These are phyloP conservation scores for Pantherophis alleghaniensis DNA, from an alignment of 2,797 vertebrate genomes.

Conservation along the genomic window DNA sequence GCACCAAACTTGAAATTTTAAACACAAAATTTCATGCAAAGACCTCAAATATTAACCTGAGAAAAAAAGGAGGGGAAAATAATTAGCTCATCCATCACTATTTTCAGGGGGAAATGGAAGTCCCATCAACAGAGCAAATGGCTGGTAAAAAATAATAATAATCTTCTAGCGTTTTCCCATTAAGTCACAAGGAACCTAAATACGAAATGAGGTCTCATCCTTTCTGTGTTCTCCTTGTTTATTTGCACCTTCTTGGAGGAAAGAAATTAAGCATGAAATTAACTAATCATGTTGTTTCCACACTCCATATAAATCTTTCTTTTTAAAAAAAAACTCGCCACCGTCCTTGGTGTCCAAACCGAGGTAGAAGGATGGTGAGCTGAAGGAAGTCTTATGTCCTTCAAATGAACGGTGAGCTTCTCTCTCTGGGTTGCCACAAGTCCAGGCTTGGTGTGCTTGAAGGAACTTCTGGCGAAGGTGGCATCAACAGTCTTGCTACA, in stretches of 20 bases:
- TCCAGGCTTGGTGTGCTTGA: no score
- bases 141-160: neutral
- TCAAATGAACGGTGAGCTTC: neutral
- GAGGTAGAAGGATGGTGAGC: neutral
- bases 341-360: neutral
- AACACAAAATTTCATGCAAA: no score
- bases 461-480: neutral
- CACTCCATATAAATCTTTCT: neutral
- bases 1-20: neutral
- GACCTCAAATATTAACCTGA: neutral
- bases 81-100: neutral
- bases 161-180: neutral
- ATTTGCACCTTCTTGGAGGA: neutral
- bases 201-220: neutral
- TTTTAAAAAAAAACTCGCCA: no score
- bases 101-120: neutral
- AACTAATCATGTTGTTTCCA: neutral
- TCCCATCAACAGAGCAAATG: neutral
- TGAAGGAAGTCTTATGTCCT: neutral
- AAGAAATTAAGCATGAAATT: conserved; percentile 23
- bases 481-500: neutral
- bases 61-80: no score
- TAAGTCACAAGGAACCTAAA: neutral
- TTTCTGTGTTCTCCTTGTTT: neutral
- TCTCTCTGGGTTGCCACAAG: no score